phyloP scores from a whole-genome alignment of 2,888 invertebrate species.

The Aphidoletes aphidimyza region DNA sequence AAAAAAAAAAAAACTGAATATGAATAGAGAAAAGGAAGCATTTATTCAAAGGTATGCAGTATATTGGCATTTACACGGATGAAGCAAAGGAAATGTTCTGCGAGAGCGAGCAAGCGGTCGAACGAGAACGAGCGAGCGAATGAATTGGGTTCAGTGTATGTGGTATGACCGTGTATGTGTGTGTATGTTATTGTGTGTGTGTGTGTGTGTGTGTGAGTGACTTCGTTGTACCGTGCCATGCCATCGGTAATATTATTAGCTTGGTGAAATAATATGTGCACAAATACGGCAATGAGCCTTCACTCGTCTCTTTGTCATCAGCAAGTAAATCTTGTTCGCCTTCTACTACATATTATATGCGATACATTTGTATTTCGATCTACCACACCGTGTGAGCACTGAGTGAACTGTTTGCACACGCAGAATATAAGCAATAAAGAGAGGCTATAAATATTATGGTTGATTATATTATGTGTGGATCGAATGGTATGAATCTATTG shows the following conservation, averaged over 20 bases:
- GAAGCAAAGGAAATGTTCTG: slow-evolving; percentile 22
- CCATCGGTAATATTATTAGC: slow-evolving; percentile 6
- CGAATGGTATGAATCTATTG: slow-evolving; percentile 8
- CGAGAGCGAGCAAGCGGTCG: background rate
- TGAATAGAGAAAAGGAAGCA: slow-evolving; percentile 17
- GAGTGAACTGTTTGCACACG: background rate
- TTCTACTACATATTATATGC: background rate
- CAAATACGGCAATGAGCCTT: background rate
- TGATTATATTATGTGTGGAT: slow-evolving; percentile 38
- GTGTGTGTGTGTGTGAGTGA: too few species aligned
- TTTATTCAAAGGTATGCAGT: slow-evolving; percentile 49
- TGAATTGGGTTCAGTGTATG: background rate
- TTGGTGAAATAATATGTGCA: slow-evolving; percentile 36
- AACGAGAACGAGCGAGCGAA: background rate
- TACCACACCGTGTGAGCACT: background rate
- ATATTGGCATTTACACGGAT: slow-evolving; percentile 38
- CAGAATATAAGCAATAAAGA: slow-evolving; percentile 24
- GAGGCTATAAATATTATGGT: slow-evolving; percentile 45
- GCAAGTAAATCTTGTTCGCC: background rate
- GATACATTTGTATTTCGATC: background rate
- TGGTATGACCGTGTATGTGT: background rate
- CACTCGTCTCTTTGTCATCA: background rate
- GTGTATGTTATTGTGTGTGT: background rate
- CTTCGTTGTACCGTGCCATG: too few species aligned
- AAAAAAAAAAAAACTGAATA: background rate